Conservation (phyloP, 2,797 vertebrate genomes). For the Myoxocephalus aenaeus region DNA sequence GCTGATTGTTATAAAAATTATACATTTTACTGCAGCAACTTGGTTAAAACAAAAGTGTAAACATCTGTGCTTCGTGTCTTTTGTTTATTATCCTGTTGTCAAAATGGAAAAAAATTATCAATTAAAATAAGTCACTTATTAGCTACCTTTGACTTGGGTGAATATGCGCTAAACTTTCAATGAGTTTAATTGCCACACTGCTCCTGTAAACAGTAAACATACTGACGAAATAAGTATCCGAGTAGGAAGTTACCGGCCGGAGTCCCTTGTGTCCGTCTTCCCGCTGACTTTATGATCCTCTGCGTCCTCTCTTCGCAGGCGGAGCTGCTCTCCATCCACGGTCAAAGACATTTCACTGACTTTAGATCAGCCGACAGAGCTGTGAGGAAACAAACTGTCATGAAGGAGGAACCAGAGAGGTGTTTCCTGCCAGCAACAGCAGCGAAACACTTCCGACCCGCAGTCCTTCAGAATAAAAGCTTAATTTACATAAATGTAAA, state of each 20-base stretch:
- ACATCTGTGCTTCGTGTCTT: no score
- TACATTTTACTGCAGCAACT: no score
- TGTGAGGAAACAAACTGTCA: no score
- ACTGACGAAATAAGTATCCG: neutral
- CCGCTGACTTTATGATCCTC: neutral
- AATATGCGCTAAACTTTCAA: no score
- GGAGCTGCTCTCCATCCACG: neutral
- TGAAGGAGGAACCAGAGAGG: constrained; percentile 5
- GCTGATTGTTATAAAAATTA: neutral
- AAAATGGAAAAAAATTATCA: no score
- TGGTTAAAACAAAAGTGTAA: no score
- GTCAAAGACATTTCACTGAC: constrained; percentile 27
- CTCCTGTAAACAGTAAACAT: neutral
- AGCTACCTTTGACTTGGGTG: no score
- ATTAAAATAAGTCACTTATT: no score
- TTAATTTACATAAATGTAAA: neutral
- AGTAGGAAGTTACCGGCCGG: constrained; percentile 26
- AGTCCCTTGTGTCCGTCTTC: constrained; percentile 15
- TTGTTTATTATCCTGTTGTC: no score
- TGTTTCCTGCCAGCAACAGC: no score
- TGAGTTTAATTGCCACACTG: neutral
- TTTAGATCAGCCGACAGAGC: neutral
- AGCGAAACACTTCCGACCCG: constrained; percentile 5
- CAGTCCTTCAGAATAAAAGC: constrained; percentile 48
- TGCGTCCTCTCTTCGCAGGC: neutral